Evolutionary conservation across 2,113 vertebrate species (phyloP).

Genomic region (Prolemur simus): DNA sequence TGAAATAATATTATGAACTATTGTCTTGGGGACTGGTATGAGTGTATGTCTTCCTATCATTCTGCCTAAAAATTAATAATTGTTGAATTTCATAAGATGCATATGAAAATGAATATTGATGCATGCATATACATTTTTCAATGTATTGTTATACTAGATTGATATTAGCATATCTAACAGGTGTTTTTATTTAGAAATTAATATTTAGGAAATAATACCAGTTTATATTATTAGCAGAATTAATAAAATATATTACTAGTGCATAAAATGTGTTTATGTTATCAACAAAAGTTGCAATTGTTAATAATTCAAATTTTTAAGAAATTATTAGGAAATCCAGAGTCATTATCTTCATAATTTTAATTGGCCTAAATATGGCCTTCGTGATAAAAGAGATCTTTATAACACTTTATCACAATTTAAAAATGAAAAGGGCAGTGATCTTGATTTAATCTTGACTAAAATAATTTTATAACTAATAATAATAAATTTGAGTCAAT

Average conservation of each 20-base stretch:
- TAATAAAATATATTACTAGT: not conserved
- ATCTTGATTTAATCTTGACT: not conserved
- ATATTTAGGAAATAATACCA: not conserved
- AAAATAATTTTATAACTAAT: not conserved
- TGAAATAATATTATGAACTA: not conserved
- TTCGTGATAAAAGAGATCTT: not conserved
- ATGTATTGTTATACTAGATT: not conserved
- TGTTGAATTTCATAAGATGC: not conserved
- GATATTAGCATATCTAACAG: not conserved
- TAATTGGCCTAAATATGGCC: not conserved
- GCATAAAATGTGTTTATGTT: not conserved
- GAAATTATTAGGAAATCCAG: not conserved
- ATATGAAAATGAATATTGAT: not conserved
- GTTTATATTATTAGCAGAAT: not conserved
- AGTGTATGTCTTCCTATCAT: not conserved
- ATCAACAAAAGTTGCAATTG: not conserved
- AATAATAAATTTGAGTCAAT: not conserved
- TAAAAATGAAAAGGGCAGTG: not conserved
- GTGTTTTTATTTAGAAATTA: not conserved
- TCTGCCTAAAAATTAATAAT: not conserved
- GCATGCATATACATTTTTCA: not conserved
- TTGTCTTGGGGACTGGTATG: not conserved
- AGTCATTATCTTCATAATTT: not conserved
- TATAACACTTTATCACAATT: not conserved
- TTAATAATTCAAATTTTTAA: not conserved